Base-by-base conservation (phyloP, 1,140 invertebrate genomes). In the Atta cephalotes region DNA sequence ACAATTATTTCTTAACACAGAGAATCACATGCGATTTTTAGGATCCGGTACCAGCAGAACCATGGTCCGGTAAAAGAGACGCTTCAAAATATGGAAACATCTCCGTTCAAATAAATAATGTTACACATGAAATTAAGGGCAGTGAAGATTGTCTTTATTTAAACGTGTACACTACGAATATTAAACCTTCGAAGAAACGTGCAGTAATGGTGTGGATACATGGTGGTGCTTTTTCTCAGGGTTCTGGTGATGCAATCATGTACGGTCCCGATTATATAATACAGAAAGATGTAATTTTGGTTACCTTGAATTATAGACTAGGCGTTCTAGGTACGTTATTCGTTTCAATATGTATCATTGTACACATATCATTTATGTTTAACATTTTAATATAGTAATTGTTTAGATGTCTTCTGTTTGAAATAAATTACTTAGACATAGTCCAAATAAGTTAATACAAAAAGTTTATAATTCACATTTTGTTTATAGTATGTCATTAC, bases 71-170 rank as follows among this genome's bases (percentile, higher is more conserved):
- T 14, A 80, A 96, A 1, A 95, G 93, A 88, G 95, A 97, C 78
- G 96, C 96, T 0, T 95, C 93, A 0, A 87, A 95, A 4, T 96
- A 96, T 74, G 96, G 97, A 28, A 94, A 95, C 0, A 91, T 93
- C 0, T 96, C 96, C 60, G 94, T 95, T 1, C 97, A 95, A 45
- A 4, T 77, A 0, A 81, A 92, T 31, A 21, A 62, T 0, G 6
- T 90, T 0, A 82, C 81, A 2, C 77, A 65, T 0, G 1, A 66
- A 53, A n/a, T 93, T 10, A 0, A 68, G 0, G 94, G 94, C 2
- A 86, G 87, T 78, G 97, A 98, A 95, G 98, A 99, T 92, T 98
- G 98, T 91, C 96, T 99, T 10, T 97, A 97, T 92, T 95, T 99
- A n/a, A 98, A 98, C 92, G 96, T 99, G 1, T 98, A 97, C 92